Percentiles rank a stretch among this genome's conserved stretches.
These are phyloP conservation scores for Ernsta delagoae DNA, from an alignment of 2,888 invertebrate species.

Conservation along the genomic window DNA sequence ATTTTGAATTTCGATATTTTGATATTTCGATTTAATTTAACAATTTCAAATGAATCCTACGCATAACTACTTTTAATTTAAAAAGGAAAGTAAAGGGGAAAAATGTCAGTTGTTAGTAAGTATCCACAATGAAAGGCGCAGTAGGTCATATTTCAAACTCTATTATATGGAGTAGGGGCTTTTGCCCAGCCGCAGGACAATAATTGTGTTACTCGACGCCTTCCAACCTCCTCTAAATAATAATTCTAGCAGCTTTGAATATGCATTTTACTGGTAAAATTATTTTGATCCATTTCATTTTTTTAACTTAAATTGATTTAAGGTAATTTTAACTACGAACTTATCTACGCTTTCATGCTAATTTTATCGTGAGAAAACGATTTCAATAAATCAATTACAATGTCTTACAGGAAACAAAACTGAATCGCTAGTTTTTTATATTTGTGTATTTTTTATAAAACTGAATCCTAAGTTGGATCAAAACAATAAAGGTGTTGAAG, in stretches of 20 bases:
- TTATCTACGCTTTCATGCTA: too few species aligned
- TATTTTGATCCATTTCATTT: background rate
- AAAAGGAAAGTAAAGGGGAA: conserved; percentile 13
- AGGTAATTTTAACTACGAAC: too few species aligned
- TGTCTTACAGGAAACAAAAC: too few species aligned
- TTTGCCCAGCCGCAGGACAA: conserved; percentile 34
- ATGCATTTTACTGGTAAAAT: conserved; percentile 15
- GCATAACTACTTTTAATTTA: background rate
- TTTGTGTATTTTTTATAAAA: too few species aligned
- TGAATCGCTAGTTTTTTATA: too few species aligned
- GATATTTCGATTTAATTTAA: background rate
- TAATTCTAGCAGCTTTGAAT: conserved; percentile 23
- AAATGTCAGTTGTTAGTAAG: conserved; percentile 29
- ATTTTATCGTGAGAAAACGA: too few species aligned
- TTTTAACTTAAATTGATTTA: background rate
- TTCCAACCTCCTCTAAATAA: conserved; percentile 29
- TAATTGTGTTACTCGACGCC: conserved; percentile 34
- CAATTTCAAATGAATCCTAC: conserved; percentile 1
- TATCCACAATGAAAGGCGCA: conserved; percentile 21
- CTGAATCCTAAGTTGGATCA: background rate
- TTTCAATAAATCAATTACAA: too few species aligned
- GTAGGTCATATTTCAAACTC: conserved; percentile 36
- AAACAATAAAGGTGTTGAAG: background rate
- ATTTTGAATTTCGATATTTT: too few species aligned
- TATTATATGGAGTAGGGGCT: conserved; percentile 35